A percentile compares a stretch with the other conserved stretches of the same genome.
Evolutionary conservation across 2,888 invertebrate genomes (phyloP).

Genomic region (Uropetala carovei): DNA sequence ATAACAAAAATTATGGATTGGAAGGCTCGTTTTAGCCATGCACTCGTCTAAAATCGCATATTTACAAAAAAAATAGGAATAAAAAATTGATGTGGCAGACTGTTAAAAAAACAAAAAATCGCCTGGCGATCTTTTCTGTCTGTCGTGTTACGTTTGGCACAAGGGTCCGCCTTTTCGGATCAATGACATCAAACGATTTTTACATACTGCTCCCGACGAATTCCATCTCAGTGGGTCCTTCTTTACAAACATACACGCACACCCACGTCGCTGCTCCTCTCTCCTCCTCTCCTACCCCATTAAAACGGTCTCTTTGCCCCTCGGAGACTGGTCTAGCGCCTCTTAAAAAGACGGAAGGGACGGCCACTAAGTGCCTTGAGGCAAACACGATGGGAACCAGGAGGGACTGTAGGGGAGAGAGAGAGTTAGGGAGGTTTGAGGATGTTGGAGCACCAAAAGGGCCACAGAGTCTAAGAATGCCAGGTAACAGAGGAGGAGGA

Average conservation of each 20-base stretch:
- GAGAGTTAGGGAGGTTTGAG: too few relatives aligned
- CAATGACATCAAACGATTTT: neutral
- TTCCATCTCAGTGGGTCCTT: neutral
- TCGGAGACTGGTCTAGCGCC: neutral
- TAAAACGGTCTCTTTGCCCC: neutral
- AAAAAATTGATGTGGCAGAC: too few relatives aligned
- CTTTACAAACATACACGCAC: neutral
- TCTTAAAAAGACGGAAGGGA: conserved; percentile 20
- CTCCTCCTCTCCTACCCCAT: neutral
- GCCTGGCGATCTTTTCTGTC: too few relatives aligned
- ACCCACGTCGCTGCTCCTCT: neutral
- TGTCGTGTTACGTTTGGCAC: too few relatives aligned
- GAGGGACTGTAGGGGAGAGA: neutral
- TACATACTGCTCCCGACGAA: neutral
- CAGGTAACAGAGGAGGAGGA: neutral
- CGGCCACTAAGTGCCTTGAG: neutral
- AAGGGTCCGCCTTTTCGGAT: too few relatives aligned
- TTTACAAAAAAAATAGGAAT: too few relatives aligned
- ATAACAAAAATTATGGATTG: too few relatives aligned
- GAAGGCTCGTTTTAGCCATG: too few relatives aligned
- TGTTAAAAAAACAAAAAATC: too few relatives aligned
- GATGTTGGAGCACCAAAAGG: neutral
- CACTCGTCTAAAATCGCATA: too few relatives aligned
- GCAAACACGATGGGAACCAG: neutral
- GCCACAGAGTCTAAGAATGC: neutral